These are phyloP conservation scores for Aphaenogaster rudis DNA, from an alignment of 1,140 invertebrate species.

Conservation along the genomic window DNA sequence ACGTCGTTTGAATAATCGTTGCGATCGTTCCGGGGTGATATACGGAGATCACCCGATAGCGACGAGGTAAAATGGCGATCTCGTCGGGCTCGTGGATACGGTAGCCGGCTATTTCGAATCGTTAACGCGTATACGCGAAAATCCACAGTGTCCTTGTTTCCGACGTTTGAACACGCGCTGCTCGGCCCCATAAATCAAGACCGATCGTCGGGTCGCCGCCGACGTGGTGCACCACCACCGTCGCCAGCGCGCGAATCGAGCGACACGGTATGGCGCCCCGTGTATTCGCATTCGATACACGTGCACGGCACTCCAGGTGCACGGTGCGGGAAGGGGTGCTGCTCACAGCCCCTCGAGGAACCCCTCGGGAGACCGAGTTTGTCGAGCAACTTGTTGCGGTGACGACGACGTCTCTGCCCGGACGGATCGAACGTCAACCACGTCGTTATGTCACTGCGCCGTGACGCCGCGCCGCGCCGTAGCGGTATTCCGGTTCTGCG, in stretches of 20 bases:
- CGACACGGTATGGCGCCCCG: neutral
- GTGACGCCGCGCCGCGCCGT: neutral
- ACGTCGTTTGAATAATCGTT: conserved; percentile 16
- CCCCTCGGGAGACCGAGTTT: conserved; percentile 18
- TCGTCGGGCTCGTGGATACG: neutral
- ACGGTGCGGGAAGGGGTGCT: neutral
- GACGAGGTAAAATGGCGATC: neutral
- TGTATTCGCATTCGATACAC: conserved; percentile 26
- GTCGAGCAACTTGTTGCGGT: conserved; percentile 61
- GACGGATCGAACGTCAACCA: conserved; percentile 30
- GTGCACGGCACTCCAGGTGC: neutral
- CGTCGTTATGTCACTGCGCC: conserved; percentile 29
- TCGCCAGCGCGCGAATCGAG: neutral
- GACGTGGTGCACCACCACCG: conserved; percentile 33
- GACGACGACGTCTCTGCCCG: conserved; percentile 15
- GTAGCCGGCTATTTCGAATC: conserved; percentile 48
- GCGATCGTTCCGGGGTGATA: conserved; percentile 20
- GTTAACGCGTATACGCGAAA: conserved; percentile 60
- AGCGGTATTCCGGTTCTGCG: conserved; percentile 10
- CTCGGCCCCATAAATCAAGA: conserved; percentile 46
- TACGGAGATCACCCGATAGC: conserved; percentile 16
- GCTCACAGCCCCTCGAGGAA: neutral
- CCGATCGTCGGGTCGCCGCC: conserved; percentile 20
- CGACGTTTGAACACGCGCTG: conserved; percentile 61
- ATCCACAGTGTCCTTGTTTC: conserved; percentile 63